Base-by-base conservation (phyloP, 2,888 invertebrate species). In the Artemia sp. region DNA sequence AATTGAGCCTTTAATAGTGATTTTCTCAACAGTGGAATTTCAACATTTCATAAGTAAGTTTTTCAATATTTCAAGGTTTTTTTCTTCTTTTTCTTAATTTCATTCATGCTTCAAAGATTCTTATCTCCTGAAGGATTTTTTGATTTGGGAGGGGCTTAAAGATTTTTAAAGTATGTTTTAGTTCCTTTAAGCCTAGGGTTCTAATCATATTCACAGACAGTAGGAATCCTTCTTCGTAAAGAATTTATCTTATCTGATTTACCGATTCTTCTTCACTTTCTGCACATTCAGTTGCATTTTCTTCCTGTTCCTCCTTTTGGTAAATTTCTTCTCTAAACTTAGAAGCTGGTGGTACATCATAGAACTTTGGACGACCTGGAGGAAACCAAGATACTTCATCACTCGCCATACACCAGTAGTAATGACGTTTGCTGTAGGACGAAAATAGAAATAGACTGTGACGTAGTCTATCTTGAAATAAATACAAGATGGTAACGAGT, bases 381-480 rank as follows among this genome's bases (percentile, higher is more conserved):
- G 96, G 92, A 71, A 93, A 78, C 97, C 97, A 98, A 0, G 91
- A 88, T 0, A 98, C 97, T 72, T 91, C 83, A 79, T 95, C 94
- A 70, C 90, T 90, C 70, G 86, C 84, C 75, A 87, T 85, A 78
- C 95, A 92, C 92, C 96, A 98, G 78, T 93, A 98, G 78, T 97
- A 98, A 79, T 89, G 92, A 72, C 89, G 84, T 0, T 90, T 91
- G 74, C 88, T 86, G 73, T 50, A 73, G 73, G 68, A 67, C 53
- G 38, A 67, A 66, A 50, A 51, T 53, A 66, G 38, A 38, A 38
- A 38, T 38, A 38, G 6, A 38, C 6, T 38, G 38, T 38, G 38
- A 38, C 38, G 38, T 38, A 38, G 38, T 38, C 38, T 38, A 38
- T 38, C 2, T 38, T 38, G 38, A 38, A 38, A 38, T 38, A 38